phyloP scores from a whole-genome alignment of 2,797 vertebrate genomes.

The Aphelocoma californica region DNA sequence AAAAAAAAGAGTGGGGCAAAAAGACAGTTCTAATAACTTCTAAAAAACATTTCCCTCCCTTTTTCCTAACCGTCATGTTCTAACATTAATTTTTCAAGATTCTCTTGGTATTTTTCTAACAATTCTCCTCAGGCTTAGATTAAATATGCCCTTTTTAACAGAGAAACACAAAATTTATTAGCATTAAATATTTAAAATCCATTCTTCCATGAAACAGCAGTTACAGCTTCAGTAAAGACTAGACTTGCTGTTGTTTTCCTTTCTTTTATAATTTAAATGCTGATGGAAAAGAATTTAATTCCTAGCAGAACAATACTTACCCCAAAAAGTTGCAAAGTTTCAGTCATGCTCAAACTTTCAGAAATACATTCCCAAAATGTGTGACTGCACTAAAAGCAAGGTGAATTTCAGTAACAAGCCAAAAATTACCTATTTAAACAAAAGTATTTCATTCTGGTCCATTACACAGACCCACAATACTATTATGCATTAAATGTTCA shows the following conservation, averaged over 20 bases:
- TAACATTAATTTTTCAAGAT: background rate
- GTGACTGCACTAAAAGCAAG: background rate
- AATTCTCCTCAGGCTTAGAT: background rate
- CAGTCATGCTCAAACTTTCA: background rate
- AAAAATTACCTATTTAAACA: slow-evolving; percentile 1
- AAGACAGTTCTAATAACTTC: background rate
- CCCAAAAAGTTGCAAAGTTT: background rate
- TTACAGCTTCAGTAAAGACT: background rate
- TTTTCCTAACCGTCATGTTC: background rate
- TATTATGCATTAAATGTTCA: background rate
- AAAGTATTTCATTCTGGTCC: background rate
- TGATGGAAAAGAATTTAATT: background rate
- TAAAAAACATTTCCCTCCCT: background rate
- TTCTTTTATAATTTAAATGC: background rate
- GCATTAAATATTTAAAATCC: background rate
- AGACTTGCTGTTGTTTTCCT: background rate
- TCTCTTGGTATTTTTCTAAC: background rate
- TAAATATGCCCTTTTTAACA: background rate
- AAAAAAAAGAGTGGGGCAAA: background rate
- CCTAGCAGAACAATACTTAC: background rate
- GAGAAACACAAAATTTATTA: background rate
- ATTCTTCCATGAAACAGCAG: background rate
- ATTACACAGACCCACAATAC: background rate
- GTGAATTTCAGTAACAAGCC: background rate
- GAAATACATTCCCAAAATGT: background rate